Conservation (phyloP, 2,797 vertebrate species). For the Urocyon cinereoargenteus region DNA sequence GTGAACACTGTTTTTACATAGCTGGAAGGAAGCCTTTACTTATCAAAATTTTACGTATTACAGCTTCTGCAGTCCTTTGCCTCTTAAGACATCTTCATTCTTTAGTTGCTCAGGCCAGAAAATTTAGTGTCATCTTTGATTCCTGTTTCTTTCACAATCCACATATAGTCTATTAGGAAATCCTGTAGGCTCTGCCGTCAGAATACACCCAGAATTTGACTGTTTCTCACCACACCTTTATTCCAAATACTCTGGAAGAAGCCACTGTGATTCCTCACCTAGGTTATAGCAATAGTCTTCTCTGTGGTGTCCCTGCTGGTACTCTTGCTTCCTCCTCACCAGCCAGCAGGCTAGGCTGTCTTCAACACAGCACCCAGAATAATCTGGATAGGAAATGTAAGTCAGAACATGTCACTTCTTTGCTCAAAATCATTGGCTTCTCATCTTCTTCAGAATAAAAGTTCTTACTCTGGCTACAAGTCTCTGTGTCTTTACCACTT, state of each 20-base stretch:
- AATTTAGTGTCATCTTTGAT: not conserved
- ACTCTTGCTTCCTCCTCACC: not conserved
- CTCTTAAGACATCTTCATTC: not conserved
- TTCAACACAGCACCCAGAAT: not conserved
- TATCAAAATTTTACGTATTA: not conserved
- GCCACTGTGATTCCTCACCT: not conserved
- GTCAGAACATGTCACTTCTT: not conserved
- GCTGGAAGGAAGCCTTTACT: not conserved
- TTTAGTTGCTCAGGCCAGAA: not conserved
- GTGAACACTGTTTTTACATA: not conserved
- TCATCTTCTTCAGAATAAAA: conserved; percentile 12
- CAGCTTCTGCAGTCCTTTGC: not conserved
- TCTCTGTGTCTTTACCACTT: not conserved
- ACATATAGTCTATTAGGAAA: not conserved
- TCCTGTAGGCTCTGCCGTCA: not conserved
- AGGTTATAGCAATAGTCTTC: not conserved
- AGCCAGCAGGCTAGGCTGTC: not conserved
- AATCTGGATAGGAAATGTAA: not conserved
- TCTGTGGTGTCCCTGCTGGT: not conserved
- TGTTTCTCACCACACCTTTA: not conserved
- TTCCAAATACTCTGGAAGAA: not conserved
- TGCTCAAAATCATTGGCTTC: not conserved
- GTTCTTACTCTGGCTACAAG: not conserved
- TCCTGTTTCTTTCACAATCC: not conserved
- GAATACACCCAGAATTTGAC: not conserved